Evolutionary conservation across 2,113 vertebrate genomes (phyloP).

Genomic region (Rhinoderma darwinii): DNA sequence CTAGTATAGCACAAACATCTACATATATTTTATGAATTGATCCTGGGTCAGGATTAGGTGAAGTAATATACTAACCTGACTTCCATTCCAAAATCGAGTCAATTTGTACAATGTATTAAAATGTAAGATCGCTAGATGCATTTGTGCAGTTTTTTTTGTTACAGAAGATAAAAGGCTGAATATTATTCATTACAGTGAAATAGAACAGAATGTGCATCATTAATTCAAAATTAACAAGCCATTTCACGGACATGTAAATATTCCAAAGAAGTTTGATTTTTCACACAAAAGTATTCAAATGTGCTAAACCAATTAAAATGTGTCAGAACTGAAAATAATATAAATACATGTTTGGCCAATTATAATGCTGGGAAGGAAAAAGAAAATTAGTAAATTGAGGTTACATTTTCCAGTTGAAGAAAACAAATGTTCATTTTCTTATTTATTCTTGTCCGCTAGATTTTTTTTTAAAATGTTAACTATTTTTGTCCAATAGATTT

Average conservation of each 20-base stretch:
- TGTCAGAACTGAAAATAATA: constrained; percentile 2
- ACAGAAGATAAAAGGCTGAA: background rate
- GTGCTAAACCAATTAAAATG: constrained; percentile 29
- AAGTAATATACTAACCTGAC: too few species aligned
- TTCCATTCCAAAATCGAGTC: background rate
- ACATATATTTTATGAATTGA: too few species aligned
- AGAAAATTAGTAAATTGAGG: background rate
- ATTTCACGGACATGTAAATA: background rate
- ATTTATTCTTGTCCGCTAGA: background rate
- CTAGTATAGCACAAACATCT: too few species aligned
- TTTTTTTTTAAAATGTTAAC: background rate
- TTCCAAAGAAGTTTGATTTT: background rate
- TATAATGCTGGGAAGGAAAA: background rate
- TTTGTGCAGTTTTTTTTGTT: background rate
- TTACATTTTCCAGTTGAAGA: background rate
- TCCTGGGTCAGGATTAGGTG: too few species aligned
- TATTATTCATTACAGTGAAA: background rate
- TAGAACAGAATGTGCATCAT: constrained; percentile 12
- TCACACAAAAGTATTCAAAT: constrained; percentile 18
- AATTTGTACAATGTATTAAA: background rate
- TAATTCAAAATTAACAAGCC: constrained; percentile 19
- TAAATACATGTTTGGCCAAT: constrained; percentile 10
- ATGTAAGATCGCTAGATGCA: background rate
- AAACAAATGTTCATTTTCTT: background rate
- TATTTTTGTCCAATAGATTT: background rate